Conservation (phyloP, 2,797 vertebrate genomes). For the Halcyon smyrnensis region DNA sequence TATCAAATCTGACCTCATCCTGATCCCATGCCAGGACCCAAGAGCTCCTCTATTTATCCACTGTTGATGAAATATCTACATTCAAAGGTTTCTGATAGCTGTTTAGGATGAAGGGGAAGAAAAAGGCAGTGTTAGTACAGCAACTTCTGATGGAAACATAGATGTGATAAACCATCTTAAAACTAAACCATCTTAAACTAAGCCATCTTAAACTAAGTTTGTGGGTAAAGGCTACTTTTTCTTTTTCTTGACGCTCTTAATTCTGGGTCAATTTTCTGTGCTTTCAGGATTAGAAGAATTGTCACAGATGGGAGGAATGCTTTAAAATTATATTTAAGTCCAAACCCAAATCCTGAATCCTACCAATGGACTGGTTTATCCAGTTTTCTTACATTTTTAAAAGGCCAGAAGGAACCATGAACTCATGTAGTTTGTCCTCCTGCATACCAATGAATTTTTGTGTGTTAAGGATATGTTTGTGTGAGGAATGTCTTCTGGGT, state of each 20-base stretch:
- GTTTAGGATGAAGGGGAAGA: neutral
- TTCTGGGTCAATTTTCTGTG: neutral
- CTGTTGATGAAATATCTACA: neutral
- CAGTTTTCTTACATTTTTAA: neutral
- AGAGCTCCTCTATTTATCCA: neutral
- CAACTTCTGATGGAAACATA: neutral
- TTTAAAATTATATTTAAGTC: neutral
- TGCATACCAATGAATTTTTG: neutral
- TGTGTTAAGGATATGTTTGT: neutral
- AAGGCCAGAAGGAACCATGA: neutral
- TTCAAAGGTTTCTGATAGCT: neutral
- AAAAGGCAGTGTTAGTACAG: neutral
- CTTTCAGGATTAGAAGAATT: neutral
- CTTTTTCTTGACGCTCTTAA: neutral
- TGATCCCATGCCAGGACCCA: slow-evolving; percentile 40
- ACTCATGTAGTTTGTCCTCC: fast-evolving
- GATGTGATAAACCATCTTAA: no score
- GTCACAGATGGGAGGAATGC: neutral
- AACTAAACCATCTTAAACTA: no score
- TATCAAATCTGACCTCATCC: slow-evolving; percentile 56
- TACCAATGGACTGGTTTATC: neutral
- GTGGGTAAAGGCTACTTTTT: neutral
- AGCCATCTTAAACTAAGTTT: neutral
- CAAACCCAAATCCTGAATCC: neutral
- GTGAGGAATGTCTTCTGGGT: neutral